These are phyloP conservation scores for Calameuta pallipes DNA, from an alignment of 2,888 invertebrate genomes.

Conservation along the genomic window DNA sequence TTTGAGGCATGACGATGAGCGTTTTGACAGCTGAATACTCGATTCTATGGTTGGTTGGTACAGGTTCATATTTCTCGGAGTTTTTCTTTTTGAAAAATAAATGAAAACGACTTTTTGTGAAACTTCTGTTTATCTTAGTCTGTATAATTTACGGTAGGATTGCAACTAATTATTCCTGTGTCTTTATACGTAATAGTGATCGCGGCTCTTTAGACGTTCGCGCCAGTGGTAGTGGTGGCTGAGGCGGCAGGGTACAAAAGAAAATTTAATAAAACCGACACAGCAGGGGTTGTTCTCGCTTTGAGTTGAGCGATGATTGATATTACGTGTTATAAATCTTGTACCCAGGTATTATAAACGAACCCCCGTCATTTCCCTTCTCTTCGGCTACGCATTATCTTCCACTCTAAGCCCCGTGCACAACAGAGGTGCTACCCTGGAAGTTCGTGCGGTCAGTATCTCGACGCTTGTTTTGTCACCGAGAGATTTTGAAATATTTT, in stretches of 20 bases:
- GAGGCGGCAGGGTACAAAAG: constrained; percentile 16
- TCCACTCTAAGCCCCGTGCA: not conserved
- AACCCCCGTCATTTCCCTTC: constrained; percentile 2
- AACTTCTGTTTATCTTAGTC: not conserved
- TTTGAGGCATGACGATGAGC: not conserved
- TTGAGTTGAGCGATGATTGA: constrained; percentile 29
- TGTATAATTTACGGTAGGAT: not conserved
- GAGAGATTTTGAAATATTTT: not conserved
- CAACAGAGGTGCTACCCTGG: not conserved
- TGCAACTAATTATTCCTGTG: constrained; percentile 20
- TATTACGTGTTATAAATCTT: constrained; percentile 33
- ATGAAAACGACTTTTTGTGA: not conserved
- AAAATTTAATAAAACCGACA: constrained; percentile 33
- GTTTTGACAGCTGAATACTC: not conserved
- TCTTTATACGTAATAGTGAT: constrained; percentile 8
- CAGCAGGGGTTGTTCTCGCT: constrained; percentile 23
- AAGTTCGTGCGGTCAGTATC: not conserved
- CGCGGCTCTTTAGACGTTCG: constrained; percentile 1
- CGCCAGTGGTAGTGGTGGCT: not conserved
- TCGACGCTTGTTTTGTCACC: not conserved
- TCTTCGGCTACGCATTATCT: constrained; percentile 16
- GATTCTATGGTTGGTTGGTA: not conserved
- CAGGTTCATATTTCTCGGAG: not conserved
- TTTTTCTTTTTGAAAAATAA: not conserved
- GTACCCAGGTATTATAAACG: constrained; percentile 18